These are phyloP conservation scores for Hypselothyrea guttata DNA, from an alignment of 2,888 invertebrate species.

Conservation along the genomic window DNA sequence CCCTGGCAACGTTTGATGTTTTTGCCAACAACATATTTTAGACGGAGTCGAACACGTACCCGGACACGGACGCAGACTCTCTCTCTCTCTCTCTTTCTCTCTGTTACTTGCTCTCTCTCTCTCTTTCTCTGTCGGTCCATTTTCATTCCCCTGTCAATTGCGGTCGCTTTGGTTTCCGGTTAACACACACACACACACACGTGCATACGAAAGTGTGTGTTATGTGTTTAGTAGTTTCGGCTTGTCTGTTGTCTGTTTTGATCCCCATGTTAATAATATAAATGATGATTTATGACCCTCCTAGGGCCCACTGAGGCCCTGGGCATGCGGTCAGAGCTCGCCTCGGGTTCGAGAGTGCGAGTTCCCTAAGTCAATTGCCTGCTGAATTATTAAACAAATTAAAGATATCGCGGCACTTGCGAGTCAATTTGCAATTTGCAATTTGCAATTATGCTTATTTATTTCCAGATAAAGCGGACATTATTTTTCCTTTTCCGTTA, in stretches of 20 bases:
- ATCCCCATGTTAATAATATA: conserved; percentile 75
- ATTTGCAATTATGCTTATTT: conserved; percentile 56
- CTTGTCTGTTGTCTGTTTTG: conserved; percentile 55
- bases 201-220: conserved; percentile 56
- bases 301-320: conserved; percentile 28
- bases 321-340: conserved; percentile 18
- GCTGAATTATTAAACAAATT: conserved; percentile 63
- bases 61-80: conserved; percentile 20
- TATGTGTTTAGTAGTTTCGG: conserved; percentile 49
- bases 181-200: conserved; percentile 31
- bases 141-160: conserved; percentile 67
- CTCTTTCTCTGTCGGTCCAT: no score
- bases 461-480: conserved; percentile 3
- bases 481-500: conserved; percentile 1
- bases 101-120: no score
- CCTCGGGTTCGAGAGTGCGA: background rate
- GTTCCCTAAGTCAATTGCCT: conserved; percentile 46
- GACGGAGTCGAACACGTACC: conserved; percentile 37
- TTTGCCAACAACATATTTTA: conserved; percentile 52
- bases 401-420: conserved; percentile 41
- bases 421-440: conserved; percentile 65
- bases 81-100: no score
- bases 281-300: conserved; percentile 73
- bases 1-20: conserved; percentile 59
- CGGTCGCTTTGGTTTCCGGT: conserved; percentile 64